phyloP scores from a whole-genome alignment of 2,888 invertebrate species.

The Agriopis marginaria region DNA sequence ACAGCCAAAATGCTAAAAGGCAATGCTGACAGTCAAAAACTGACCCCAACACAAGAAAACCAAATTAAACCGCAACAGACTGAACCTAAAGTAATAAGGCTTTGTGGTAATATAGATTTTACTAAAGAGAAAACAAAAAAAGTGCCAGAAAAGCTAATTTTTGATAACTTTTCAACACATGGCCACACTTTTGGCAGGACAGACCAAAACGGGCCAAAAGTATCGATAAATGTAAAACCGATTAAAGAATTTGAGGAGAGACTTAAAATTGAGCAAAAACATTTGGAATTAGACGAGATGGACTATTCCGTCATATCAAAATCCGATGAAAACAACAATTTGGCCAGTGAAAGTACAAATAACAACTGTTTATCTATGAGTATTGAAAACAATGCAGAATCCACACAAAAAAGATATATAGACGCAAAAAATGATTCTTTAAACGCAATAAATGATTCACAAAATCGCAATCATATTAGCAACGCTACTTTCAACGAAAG shows the following conservation, averaged over 20 bases:
- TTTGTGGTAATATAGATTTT: constrained; percentile 20
- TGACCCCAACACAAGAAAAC: not conserved
- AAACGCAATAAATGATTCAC: constrained; percentile 1
- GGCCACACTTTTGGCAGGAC: constrained; percentile 21
- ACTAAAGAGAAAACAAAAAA: constrained; percentile 3
- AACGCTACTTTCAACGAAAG: not conserved
- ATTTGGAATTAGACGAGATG: constrained; percentile 15
- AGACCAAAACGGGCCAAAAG: constrained; percentile 42
- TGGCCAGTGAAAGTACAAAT: not conserved
- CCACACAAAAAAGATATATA: not conserved
- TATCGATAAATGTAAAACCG: constrained; percentile 44
- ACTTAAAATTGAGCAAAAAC: constrained; percentile 4
- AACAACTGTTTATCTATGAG: constrained; percentile 10
- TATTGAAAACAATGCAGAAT: not conserved
- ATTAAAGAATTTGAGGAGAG: constrained; percentile 51
- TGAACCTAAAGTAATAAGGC: constrained; percentile 35
- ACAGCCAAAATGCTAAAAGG: not conserved
- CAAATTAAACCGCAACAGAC: constrained; percentile 6
- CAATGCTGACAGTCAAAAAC: not conserved
- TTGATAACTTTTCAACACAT: constrained; percentile 7
- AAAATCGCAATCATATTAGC: not conserved
- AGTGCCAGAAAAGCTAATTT: constrained; percentile 22
- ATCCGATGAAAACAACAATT: not conserved
- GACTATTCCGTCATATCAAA: constrained; percentile 8
- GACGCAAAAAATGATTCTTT: not conserved